Percentiles rank a stretch among this genome's conserved stretches.
These are phyloP conservation scores for Mus spicilegus DNA, from an alignment of 2,113 vertebrate species.

Conservation along the genomic window DNA sequence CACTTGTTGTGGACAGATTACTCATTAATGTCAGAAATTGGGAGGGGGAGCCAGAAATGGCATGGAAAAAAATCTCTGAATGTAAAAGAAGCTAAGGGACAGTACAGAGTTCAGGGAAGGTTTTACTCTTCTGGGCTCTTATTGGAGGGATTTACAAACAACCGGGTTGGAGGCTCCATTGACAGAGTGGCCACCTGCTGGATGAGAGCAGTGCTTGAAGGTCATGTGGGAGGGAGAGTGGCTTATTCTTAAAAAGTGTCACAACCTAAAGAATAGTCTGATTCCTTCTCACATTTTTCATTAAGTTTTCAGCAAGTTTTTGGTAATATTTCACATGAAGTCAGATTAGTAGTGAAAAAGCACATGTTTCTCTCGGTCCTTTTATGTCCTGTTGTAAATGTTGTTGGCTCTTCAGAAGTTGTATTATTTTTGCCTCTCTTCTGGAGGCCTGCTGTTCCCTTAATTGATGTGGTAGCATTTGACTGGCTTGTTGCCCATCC, in stretches of 20 bases:
- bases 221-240: not conserved
- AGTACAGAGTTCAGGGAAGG: not conserved
- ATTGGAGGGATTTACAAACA: not conserved
- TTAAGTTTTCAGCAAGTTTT: not conserved
- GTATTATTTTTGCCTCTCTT: constrained; percentile 79
- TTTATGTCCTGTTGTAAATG: constrained; percentile 76
- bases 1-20: constrained; percentile 26
- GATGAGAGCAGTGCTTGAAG: not conserved
- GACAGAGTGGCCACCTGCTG: not conserved
- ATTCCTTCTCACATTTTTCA: constrained; percentile 52
- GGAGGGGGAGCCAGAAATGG: not conserved
- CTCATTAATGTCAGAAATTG: constrained; percentile 48
- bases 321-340: constrained; percentile 56
- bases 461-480: constrained; percentile 82
- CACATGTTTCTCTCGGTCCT: constrained; percentile 66
- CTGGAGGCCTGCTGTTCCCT: constrained; percentile 78
- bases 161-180: not conserved
- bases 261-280: constrained; percentile 46
- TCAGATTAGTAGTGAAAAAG: constrained; percentile 69
- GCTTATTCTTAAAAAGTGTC: not conserved
- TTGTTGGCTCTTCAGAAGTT: constrained; percentile 76
- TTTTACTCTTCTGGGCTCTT: not conserved
- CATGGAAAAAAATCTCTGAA: not conserved
- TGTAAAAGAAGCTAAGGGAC: not conserved
- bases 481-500: constrained; percentile 76